Conservation (phyloP, 1,140 invertebrate genomes). For the Drosophila ananassae region DNA sequence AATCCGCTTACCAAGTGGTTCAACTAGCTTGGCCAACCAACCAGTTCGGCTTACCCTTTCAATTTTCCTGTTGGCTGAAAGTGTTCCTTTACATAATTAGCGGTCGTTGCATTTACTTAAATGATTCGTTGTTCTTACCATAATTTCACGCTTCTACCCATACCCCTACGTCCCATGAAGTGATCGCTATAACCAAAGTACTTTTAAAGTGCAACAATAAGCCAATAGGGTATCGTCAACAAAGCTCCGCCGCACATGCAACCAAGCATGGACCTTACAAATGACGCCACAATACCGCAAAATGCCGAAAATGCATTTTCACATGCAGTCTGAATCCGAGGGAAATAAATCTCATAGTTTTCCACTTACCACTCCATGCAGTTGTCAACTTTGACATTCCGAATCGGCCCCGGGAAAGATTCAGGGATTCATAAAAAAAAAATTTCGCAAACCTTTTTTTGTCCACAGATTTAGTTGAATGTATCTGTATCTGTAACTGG, state of each 20-base stretch:
- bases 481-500: constrained; percentile 14
- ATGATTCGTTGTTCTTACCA: neutral
- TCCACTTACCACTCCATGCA: constrained; percentile 28
- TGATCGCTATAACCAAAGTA: constrained; percentile 1
- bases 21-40: constrained; percentile 17
- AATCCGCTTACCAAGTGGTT: constrained; percentile 31
- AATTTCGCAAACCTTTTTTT: neutral
- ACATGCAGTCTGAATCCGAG: constrained; percentile 46
- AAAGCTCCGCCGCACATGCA: constrained; percentile 46
- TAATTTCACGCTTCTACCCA: neutral
- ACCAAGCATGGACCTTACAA: constrained; percentile 55
- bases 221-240: constrained; percentile 27
- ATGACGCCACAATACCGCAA: constrained; percentile 62
- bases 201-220: neutral
- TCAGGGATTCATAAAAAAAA: constrained; percentile 27
- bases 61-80: constrained; percentile 2
- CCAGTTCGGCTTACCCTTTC: constrained; percentile 24
- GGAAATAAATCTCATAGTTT: constrained; percentile 43
- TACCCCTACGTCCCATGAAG: neutral
- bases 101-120: constrained; percentile 12
- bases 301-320: constrained; percentile 61
- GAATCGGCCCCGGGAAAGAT: constrained; percentile 15
- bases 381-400: constrained; percentile 72
- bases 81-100: constrained; percentile 18
- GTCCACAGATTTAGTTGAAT: constrained; percentile 17